A percentile compares a stretch with the other conserved stretches of the same genome.
Evolutionary conservation across 2,888 invertebrate genomes (phyloP).

Genomic region (Drymonia ruficornis): DNA sequence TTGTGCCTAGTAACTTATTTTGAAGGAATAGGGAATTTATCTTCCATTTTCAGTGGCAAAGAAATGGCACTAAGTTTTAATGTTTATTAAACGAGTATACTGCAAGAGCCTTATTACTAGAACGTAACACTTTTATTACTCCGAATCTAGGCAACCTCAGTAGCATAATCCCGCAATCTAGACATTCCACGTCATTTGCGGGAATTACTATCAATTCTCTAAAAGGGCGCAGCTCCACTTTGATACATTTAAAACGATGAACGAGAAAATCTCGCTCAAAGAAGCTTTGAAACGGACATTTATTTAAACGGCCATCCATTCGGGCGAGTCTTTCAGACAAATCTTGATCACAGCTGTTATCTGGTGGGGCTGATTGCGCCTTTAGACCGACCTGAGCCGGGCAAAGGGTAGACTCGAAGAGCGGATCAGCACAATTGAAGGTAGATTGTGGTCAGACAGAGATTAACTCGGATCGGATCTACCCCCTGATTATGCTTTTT

Average conservation of each 20-base stretch:
- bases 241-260: slow-evolving; percentile 23
- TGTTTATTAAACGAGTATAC: background rate
- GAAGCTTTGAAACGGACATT: slow-evolving; percentile 32
- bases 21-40: too few relatives aligned
- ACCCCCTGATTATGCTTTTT: background rate
- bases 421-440: slow-evolving; percentile 14
- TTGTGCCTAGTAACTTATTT: too few relatives aligned
- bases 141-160: background rate
- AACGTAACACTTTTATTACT: background rate
- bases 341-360: slow-evolving; percentile 38
- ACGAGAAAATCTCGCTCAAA: slow-evolving; percentile 27
- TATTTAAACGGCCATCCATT: slow-evolving; percentile 37
- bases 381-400: slow-evolving; percentile 20
- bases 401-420: slow-evolving; percentile 10
- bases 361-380: slow-evolving; percentile 31
- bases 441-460: slow-evolving; percentile 9
- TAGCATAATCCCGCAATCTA: slow-evolving; percentile 1
- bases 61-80: too few relatives aligned
- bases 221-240: slow-evolving; percentile 10
- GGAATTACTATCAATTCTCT: slow-evolving; percentile 10
- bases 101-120: background rate
- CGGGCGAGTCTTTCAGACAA: slow-evolving; percentile 27
- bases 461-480: slow-evolving; percentile 1
- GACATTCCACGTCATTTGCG: slow-evolving; percentile 8
- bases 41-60: too few relatives aligned